Evolutionary conservation across 2,797 vertebrate species (phyloP), one percentile per base, ranked within the genome.

Genomic region (Micromesistius poutassou): DNA sequence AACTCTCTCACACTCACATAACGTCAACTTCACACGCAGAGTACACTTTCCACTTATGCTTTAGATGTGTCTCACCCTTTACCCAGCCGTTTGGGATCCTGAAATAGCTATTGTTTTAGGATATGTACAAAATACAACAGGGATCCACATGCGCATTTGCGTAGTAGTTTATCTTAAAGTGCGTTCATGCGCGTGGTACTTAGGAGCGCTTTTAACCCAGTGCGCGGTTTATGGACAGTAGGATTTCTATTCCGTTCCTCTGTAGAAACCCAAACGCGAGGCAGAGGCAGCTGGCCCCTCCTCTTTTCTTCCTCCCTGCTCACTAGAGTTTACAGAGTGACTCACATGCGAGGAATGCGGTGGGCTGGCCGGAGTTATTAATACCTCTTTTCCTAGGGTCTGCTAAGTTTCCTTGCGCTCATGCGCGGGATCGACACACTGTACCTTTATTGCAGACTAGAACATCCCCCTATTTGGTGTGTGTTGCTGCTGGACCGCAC

Each of bases 311-410:
- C 87, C 87, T 86, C 76, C 31, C 83, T 55, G 79, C 92, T 90
- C 87, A 81, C 84, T 87, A 83, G 86, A 25, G 55, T 87, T 90
- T 79, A 86, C 89, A 86, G 87, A 89, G 83, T 89, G 94, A 95
- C 93, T 95, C 93, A 95, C 86, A 90, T 86, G 82, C 86, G 80
- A 94, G 88, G 94, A 95, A 95, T 95, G 93, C 74, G 82, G 91
- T 92, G 92, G 94, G 94, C 82, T 80, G 93, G 91, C 89, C 85
- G 73, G 86, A 91, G 93, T 93, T 95, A 95, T 95, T 95, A 94
- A 95, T 95, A 95, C 91, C 93, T 92, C 87, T 87, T 92, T 93
- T 93, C 88, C 91, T 88, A 83, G 89, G 91, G 91, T 94, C 92
- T 72, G 81, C 88, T 88, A 91, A 91, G 82, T 94, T 94, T 93